These are phyloP conservation scores for Meiosimyza decipiens DNA, from an alignment of 2,888 invertebrate species.

Conservation along the genomic window DNA sequence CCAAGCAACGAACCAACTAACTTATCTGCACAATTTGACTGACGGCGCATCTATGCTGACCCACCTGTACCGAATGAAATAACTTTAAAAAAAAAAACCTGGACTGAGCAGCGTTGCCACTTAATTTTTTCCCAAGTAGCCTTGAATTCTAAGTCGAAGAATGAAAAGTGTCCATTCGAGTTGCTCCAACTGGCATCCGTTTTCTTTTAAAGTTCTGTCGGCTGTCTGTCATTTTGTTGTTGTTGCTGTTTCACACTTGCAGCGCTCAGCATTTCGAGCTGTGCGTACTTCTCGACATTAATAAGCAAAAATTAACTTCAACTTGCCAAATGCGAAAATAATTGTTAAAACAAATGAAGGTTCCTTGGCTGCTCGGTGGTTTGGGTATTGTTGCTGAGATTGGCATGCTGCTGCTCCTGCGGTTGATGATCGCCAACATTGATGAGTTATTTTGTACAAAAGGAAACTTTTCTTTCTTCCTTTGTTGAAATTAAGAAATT, in stretches of 20 bases:
- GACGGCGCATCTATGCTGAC: no score
- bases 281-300: conserved; percentile 23
- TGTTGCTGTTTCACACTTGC: background rate
- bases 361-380: conserved; percentile 3
- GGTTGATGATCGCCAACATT: conserved; percentile 15
- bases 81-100: no score
- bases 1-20: no score
- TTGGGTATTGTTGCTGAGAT: background rate
- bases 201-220: background rate
- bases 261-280: background rate
- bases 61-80: no score
- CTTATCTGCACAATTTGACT: no score
- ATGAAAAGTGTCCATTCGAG: no score
- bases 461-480: conserved; percentile 10
- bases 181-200: background rate
- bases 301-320: conserved; percentile 36
- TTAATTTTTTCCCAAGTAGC: no score
- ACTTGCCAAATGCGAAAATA: conserved; percentile 36
- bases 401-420: background rate
- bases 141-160: no score
- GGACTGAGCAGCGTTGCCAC: no score
- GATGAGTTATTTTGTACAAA: conserved; percentile 13
- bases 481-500: conserved; percentile 27
- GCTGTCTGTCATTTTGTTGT: background rate
- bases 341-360: conserved; percentile 35